A percentile compares a stretch with the other conserved stretches of the same genome.
Evolutionary conservation across 2,888 invertebrate species (phyloP).

Genomic region (Resseliella maxima): DNA sequence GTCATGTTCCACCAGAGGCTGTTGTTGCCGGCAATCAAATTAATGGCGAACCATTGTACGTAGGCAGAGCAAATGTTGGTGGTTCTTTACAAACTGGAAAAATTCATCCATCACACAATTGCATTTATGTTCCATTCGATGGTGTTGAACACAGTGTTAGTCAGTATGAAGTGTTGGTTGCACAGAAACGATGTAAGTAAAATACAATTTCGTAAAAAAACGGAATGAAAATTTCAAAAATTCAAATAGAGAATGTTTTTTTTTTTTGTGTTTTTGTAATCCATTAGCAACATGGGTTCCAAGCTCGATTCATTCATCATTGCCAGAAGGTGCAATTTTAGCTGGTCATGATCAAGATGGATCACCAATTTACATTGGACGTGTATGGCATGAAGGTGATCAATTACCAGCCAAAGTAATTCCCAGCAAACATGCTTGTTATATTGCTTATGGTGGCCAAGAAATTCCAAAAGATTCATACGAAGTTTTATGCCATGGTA

Average conservation of each 20-base stretch:
- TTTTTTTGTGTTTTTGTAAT: neutral
- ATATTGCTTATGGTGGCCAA: slow-evolving; percentile 70
- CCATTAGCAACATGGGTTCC: slow-evolving; percentile 57
- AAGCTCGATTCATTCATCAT: slow-evolving; percentile 54
- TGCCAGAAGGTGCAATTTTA: slow-evolving; percentile 65
- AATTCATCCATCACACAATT: slow-evolving; percentile 71
- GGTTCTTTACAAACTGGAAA: slow-evolving; percentile 69
- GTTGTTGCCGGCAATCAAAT: neutral
- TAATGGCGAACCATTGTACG: slow-evolving; percentile 35
- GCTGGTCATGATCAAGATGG: slow-evolving; percentile 66
- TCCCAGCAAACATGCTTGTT: slow-evolving; percentile 71
- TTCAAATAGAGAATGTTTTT: neutral
- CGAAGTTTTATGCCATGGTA: slow-evolving; percentile 65
- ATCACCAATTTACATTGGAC: slow-evolving; percentile 65
- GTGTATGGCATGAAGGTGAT: slow-evolving; percentile 71
- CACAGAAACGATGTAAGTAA: neutral
- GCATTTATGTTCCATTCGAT: slow-evolving; percentile 69
- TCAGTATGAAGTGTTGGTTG: slow-evolving; percentile 66
- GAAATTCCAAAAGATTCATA: slow-evolving; percentile 70
- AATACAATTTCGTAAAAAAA: neutral
- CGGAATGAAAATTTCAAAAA: neutral
- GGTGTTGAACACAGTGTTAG: slow-evolving; percentile 65
- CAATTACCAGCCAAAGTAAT: slow-evolving; percentile 74
- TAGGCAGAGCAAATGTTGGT: slow-evolving; percentile 62
- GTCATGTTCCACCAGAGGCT: slow-evolving; percentile 60